Evolutionary conservation across 2,888 invertebrate genomes (phyloP).

Genomic region (Serrognathus titanus): DNA sequence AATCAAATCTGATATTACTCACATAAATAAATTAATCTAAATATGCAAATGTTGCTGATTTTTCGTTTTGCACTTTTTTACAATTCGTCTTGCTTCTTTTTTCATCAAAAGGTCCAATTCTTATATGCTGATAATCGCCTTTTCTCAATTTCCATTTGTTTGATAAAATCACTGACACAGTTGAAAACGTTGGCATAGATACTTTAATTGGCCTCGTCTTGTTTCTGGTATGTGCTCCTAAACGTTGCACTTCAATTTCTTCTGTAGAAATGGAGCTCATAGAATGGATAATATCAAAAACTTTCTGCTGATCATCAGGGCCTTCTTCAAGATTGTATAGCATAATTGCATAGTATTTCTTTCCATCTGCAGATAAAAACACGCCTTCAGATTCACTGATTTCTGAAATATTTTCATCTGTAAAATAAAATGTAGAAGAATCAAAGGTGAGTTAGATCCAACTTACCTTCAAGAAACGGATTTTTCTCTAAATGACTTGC

Average conservation of each 20-base stretch:
- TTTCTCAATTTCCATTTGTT: slow-evolving; percentile 4
- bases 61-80: too few species aligned
- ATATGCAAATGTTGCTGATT: too few species aligned
- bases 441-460: too few species aligned
- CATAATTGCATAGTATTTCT: too few species aligned
- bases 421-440: too few species aligned
- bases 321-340: neutral
- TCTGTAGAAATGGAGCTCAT: neutral
- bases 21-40: too few species aligned
- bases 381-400: too few species aligned
- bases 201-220: slow-evolving; percentile 7
- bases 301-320: slow-evolving; percentile 3
- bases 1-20: too few species aligned
- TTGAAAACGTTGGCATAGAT: slow-evolving; percentile 4
- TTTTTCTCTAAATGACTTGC: too few species aligned
- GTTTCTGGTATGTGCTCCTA: neutral
- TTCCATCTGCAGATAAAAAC: too few species aligned
- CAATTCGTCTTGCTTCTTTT: neutral
- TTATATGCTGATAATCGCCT: slow-evolving; percentile 1
- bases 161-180: slow-evolving; percentile 3
- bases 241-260: slow-evolving; percentile 3
- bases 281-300: slow-evolving; percentile 3
- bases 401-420: too few species aligned
- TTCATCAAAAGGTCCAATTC: slow-evolving; percentile 1
- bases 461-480: too few species aligned